A percentile compares a stretch with the other conserved stretches of the same genome.
phyloP scores from a whole-genome alignment of 1,140 invertebrate genomes.

The Plodia interpunctella region DNA sequence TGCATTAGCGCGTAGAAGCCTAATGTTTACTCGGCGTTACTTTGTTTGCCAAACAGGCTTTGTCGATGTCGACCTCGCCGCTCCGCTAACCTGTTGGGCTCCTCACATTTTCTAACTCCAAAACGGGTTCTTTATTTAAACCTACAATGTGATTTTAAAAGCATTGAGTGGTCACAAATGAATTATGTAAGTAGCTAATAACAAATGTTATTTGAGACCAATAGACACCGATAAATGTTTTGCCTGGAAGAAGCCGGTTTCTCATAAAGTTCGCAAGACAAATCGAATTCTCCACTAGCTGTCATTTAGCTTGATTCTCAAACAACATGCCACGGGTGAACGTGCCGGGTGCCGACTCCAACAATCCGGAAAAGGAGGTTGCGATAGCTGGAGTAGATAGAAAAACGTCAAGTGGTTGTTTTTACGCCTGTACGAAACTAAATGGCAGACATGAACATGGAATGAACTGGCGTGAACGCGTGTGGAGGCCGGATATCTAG shows the following conservation, averaged over 20 bases:
- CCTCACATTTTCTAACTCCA: slow-evolving; percentile 14
- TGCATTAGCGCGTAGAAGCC: slow-evolving; percentile 47
- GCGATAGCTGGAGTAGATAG: slow-evolving; percentile 14
- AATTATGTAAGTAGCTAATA: background rate
- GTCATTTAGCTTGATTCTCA: slow-evolving; percentile 22
- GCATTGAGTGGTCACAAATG: no score
- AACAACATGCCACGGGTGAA: slow-evolving; percentile 20
- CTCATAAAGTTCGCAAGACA: slow-evolving; percentile 18
- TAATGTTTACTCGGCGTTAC: slow-evolving; percentile 44
- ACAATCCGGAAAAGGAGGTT: slow-evolving; percentile 15
- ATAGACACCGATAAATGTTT: slow-evolving; percentile 15
- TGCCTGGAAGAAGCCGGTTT: slow-evolving; percentile 12
- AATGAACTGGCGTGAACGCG: slow-evolving; percentile 39
- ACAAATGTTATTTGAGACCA: background rate
- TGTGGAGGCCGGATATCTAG: slow-evolving; percentile 52
- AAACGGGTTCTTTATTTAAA: slow-evolving; percentile 18
- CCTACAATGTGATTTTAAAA: background rate
- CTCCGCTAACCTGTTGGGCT: slow-evolving; percentile 39
- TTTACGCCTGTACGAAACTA: slow-evolving; percentile 20
- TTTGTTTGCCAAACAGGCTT: slow-evolving; percentile 42
- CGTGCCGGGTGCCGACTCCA: slow-evolving; percentile 14
- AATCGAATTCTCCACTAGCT: slow-evolving; percentile 24
- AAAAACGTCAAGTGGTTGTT: slow-evolving; percentile 23
- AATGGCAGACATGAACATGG: slow-evolving; percentile 33
- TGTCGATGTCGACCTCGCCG: slow-evolving; percentile 27